Evolutionary conservation across 2,113 vertebrate genomes (phyloP), one percentile per base, ranked within the genome.

Genomic region (Stigmatopora nigra): DNA sequence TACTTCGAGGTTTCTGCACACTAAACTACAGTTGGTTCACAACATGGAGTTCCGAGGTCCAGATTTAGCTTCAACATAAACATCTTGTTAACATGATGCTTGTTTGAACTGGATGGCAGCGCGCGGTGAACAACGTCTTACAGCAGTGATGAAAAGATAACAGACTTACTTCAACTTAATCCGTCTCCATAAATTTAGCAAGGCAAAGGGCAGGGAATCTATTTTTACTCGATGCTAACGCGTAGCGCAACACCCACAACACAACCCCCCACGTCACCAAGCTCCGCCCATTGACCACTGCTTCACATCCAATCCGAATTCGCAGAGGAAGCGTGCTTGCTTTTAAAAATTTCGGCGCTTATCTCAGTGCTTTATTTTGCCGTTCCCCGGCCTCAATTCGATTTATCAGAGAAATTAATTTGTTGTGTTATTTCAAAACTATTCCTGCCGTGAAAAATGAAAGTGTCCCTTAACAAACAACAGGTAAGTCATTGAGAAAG

Each of bases 341-440:
- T 77, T 91, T 92, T 91, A 72, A 91, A 91, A 88, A 84, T 89
- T 75, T 86, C 88, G 82, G 86, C 86, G 86, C 80, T 78, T 63
- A 69, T 44, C 7, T 35, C 9, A 41, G 9, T 63, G 64, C 15
- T 70, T 17, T 76, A 59, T 70, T 17, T 76, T 56, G 35, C 53
- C 5, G 12, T 36, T 31, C 5, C 9, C 17, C 25, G 31, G 35
- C 7, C 14, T 16, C 20, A 1, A 19, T 15, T 1, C 25, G 13
- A 36, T 35, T 49, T 3, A 13, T 13, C 20, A 3, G 4, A 12
- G 14, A 17, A 22, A 17, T 13, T 44, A 16, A 25, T 20, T 31
- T 14, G 13, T 16, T 19, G 10, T 19, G 20, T 1, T 15, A 1
- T 14, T 14, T 0, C 20, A 31, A 16, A 58, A 49, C 48, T n/a